phyloP scores from a whole-genome alignment of 2,888 invertebrate species.

The Campoletis raptor region DNA sequence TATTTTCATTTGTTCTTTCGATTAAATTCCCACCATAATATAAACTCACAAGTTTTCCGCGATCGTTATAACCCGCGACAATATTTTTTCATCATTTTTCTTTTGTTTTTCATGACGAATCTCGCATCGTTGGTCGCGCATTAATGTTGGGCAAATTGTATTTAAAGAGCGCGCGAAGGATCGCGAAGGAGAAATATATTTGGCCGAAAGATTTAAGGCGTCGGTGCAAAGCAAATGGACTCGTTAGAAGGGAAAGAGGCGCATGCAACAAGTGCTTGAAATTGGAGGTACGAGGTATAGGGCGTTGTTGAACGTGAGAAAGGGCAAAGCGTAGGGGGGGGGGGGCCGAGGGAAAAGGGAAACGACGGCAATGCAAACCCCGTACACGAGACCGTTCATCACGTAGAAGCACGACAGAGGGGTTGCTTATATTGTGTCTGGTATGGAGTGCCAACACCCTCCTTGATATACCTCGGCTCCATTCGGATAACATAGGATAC shows the following conservation, averaged over 20 bases:
- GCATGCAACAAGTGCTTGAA: constrained; percentile 80
- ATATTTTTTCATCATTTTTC: neutral
- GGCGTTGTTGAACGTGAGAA: constrained; percentile 69
- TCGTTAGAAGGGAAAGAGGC: constrained; percentile 52
- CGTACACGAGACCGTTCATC: constrained; percentile 71
- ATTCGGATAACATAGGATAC: constrained; percentile 43
- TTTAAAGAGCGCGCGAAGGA: neutral
- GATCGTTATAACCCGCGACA: neutral
- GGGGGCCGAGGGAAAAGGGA: neutral
- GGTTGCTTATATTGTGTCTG: constrained; percentile 65
- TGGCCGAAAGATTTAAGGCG: constrained; percentile 58
- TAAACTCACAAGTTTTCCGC: constrained; percentile 38
- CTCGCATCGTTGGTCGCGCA: neutral
- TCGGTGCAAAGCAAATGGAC: constrained; percentile 26
- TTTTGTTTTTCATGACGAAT: too few relatives aligned
- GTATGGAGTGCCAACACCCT: constrained; percentile 58
- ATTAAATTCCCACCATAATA: constrained; percentile 58
- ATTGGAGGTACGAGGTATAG: constrained; percentile 73
- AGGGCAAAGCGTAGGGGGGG: constrained; percentile 63
- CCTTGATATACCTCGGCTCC: constrained; percentile 1
- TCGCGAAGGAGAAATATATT: neutral
- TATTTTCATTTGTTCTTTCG: constrained; percentile 16
- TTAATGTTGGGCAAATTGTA: neutral
- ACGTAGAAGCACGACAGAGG: constrained; percentile 62
- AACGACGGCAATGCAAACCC: constrained; percentile 64